Percentiles rank a stretch among this genome's conserved stretches.
These are phyloP conservation scores for Mastomys coucha DNA, from an alignment of 2,113 vertebrate species.

Conservation along the genomic window DNA sequence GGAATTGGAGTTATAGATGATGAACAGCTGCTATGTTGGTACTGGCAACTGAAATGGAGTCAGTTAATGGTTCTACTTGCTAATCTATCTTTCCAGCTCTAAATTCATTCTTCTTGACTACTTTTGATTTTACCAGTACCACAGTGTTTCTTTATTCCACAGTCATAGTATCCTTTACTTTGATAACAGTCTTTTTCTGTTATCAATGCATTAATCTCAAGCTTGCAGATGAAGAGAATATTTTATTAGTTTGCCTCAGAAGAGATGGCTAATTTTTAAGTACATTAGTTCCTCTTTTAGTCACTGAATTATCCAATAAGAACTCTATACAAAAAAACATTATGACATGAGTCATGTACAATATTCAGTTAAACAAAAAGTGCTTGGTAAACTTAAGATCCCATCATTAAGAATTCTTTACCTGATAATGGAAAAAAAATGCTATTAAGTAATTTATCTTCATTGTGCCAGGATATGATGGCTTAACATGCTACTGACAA, in stretches of 20 bases:
- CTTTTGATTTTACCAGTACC: background rate
- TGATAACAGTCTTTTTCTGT: background rate
- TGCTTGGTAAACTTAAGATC: background rate
- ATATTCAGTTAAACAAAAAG: background rate
- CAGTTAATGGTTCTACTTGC: background rate
- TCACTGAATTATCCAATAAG: background rate
- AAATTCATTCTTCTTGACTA: background rate
- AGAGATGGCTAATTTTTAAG: background rate
- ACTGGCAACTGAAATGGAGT: background rate
- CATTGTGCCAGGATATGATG: background rate
- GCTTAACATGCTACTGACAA: background rate
- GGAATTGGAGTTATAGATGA: background rate
- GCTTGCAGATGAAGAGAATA: background rate
- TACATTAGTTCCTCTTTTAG: background rate
- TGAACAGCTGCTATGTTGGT: background rate
- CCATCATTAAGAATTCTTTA: background rate
- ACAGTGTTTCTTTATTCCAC: background rate
- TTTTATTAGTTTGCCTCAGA: background rate
- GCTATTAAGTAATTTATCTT: background rate
- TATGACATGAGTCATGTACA: background rate
- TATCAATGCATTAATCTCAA: background rate
- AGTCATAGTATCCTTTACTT: background rate
- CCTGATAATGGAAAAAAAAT: background rate
- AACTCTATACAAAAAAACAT: slow-evolving; percentile 18
- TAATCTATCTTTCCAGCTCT: background rate